Evolutionary conservation across 2,888 invertebrate genomes (phyloP).

Genomic region (Neocrepidodera transversa): DNA sequence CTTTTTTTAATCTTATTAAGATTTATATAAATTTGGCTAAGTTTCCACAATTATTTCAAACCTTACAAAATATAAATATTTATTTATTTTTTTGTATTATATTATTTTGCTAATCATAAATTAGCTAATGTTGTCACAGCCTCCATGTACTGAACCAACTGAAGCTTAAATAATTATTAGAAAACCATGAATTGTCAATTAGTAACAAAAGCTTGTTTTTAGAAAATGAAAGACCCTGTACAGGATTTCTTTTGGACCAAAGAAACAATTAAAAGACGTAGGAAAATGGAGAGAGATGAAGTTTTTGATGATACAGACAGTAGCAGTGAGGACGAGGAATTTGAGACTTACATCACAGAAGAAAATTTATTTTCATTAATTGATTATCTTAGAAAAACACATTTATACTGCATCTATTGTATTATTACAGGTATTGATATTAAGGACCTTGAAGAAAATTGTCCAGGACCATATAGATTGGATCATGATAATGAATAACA

Average conservation of each 20-base stretch:
- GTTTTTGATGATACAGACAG: conserved; percentile 50
- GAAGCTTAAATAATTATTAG: no score
- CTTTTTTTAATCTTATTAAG: no score
- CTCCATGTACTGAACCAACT: no score
- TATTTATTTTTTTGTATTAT: no score
- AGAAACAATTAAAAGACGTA: conserved; percentile 52
- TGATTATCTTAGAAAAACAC: conserved; percentile 71
- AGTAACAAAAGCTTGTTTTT: no score
- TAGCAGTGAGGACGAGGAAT: conserved; percentile 51
- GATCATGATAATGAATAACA: conserved; percentile 63
- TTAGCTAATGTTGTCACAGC: no score
- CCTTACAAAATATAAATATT: no score
- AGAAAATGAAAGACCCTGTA: conserved; percentile 63
- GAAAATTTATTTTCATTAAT: conserved; percentile 55
- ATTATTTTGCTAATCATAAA: no score
- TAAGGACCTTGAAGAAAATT: conserved; percentile 67
- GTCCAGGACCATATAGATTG: conserved; percentile 71
- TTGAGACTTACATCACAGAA: conserved; percentile 52
- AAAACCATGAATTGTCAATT: no score
- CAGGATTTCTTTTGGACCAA: conserved; percentile 69
- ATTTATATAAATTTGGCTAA: no score
- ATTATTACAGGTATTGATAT: conserved; percentile 71
- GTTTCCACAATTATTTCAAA: no score
- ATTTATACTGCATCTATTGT: conserved; percentile 84
- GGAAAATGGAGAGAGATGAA: conserved; percentile 54